A percentile compares a stretch with the other conserved stretches of the same genome.
Evolutionary conservation across 2,888 invertebrate genomes (phyloP).

Genomic region (Nowickia ferox): DNA sequence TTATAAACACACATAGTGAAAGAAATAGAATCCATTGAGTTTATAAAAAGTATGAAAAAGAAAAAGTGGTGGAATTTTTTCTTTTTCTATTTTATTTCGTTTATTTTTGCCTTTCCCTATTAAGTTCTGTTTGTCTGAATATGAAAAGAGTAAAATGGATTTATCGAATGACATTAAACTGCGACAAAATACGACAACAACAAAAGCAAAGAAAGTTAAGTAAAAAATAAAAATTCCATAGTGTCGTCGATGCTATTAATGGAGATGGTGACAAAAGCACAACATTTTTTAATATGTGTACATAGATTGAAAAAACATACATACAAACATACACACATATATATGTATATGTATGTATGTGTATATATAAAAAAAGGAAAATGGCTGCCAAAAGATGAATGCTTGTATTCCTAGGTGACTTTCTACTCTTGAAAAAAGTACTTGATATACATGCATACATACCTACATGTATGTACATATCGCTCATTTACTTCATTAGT

Average conservation of each 20-base stretch:
- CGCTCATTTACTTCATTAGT: too few relatives aligned
- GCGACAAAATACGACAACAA: conserved; percentile 9
- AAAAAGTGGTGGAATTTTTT: conserved; percentile 65
- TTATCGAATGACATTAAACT: conserved; percentile 52
- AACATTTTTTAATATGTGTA: conserved; percentile 29
- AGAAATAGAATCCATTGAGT: conserved; percentile 14
- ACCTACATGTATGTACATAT: too few relatives aligned
- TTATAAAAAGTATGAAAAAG: conserved; percentile 27
- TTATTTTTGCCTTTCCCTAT: background rate
- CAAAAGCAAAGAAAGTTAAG: background rate
- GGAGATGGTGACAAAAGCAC: conserved; percentile 55
- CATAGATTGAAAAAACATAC: background rate
- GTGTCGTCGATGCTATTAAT: conserved; percentile 46
- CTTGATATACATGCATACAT: background rate
- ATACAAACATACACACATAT: background rate
- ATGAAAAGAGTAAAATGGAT: conserved; percentile 55
- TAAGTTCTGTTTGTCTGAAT: background rate
- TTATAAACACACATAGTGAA: background rate
- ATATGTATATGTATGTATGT: background rate
- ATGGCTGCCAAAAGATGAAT: conserved; percentile 59
- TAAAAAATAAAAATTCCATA: conserved; percentile 32
- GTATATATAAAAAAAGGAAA: conserved; percentile 46
- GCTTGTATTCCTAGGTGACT: background rate
- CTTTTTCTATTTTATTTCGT: background rate
- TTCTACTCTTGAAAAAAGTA: background rate